Evolutionary conservation across 2,113 vertebrate genomes (phyloP).

Genomic region (Myrmecophaga tridactyla): DNA sequence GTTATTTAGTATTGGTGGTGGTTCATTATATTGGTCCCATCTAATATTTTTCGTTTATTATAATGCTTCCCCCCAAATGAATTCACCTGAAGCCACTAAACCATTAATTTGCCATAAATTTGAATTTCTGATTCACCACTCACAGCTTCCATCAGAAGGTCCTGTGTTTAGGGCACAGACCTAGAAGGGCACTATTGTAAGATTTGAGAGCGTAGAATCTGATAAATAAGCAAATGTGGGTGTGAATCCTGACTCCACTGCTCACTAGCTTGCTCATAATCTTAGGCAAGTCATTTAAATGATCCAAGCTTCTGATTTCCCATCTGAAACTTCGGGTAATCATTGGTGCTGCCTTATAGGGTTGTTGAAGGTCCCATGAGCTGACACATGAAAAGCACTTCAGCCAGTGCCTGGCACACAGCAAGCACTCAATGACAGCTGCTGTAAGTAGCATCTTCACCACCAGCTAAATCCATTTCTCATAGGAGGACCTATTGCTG

Average conservation of each 20-base stretch:
- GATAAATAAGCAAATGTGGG: no score
- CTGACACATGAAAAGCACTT: accelerated
- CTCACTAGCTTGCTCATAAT: neutral
- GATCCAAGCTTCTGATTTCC: neutral
- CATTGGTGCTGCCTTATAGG: neutral
- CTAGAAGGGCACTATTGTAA: accelerated
- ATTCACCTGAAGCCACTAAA: neutral
- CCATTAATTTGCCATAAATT: neutral
- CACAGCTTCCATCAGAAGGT: accelerated
- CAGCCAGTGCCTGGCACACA: neutral
- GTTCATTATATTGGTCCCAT: neutral
- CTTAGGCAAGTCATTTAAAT: neutral
- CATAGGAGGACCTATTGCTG: accelerated
- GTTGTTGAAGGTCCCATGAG: neutral
- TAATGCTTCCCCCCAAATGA: neutral
- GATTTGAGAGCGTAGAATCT: neutral
- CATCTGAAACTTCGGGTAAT: neutral
- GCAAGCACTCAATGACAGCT: accelerated
- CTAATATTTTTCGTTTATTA: neutral
- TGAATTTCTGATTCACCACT: neutral
- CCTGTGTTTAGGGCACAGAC: neutral
- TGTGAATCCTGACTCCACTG: neutral
- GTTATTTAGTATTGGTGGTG: neutral
- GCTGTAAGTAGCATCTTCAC: neutral
- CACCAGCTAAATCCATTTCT: neutral